Evolutionary conservation across 2,797 vertebrate species (phyloP), one percentile per base, ranked within the genome.

Genomic region (Tinamus major): DNA sequence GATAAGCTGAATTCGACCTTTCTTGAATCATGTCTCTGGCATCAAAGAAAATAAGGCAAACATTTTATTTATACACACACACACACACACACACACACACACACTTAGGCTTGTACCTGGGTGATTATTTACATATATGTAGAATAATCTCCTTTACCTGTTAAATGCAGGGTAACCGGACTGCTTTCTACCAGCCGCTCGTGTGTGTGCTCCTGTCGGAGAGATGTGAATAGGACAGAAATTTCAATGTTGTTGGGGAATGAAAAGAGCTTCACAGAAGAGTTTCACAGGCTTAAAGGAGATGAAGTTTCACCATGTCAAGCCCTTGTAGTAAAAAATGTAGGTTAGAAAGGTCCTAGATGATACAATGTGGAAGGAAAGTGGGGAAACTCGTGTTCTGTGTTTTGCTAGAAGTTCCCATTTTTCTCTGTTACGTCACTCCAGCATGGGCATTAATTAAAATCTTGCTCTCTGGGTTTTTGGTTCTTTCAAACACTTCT

Each of bases 401-500:
- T 31, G 12, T 37, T 33, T 23, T 4, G 49, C 49, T 49, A 19
- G n/a, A 70, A 18, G 17, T 46, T 27, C 33, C 23, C 39, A 11
- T n/a, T 27, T 62, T 29, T 46, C n/a, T 85, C 21, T 35, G 18
- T 19, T 44, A 48, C 1, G 2, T 63, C 44, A 9, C 18, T 70
- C 62, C 48, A 70, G 48, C 63, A 33, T 0, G 0, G 33, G n/a
- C 12, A 55, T 6, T 8, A 19, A 23, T 23, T 27, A 69, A 46
- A 55, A 33, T 46, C 23, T 63, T 63, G 29, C 41, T 29, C 42
- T 7, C 27, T 15, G 15, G 41, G 7, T 56, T 55, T 76, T 68
- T 21, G 44, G 20, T 27, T 41, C 41, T 61, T 62, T 35, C 27
- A 6, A 51, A 51, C 33, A 37, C 6, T 33, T 29, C 37, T 55